Conservation (phyloP, 2,888 invertebrate genomes). For the Luperina nickerlii region DNA sequence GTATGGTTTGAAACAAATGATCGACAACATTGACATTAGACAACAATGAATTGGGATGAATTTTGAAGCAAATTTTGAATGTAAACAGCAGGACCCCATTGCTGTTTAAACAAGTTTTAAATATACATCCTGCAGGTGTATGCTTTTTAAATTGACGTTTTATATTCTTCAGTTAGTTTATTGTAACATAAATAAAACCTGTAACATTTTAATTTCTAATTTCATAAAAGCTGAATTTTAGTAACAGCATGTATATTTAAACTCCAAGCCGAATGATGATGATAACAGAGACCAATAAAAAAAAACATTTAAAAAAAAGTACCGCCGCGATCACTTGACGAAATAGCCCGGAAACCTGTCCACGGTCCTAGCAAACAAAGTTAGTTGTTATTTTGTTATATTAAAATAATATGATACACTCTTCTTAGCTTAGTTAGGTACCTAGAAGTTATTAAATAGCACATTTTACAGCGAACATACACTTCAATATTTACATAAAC, state of each 20-base stretch:
- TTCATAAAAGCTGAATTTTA: neutral
- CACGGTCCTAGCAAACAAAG: constrained; percentile 86
- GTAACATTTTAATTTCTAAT: neutral
- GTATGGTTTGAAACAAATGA: constrained; percentile 41
- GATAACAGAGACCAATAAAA: constrained; percentile 57
- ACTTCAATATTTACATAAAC: constrained; percentile 24
- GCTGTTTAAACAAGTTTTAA: constrained; percentile 33
- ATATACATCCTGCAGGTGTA: constrained; percentile 30
- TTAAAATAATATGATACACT: constrained; percentile 36
- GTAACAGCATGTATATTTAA: constrained; percentile 50
- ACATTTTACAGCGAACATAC: neutral
- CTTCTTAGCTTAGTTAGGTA: constrained; percentile 25
- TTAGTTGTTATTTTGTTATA: constrained; percentile 73
- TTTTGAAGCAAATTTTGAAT: constrained; percentile 50
- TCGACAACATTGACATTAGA: constrained; percentile 12
- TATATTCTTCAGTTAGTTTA: neutral
- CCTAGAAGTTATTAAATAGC: neutral
- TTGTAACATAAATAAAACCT: neutral
- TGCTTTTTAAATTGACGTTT: neutral
- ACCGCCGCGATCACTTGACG: constrained; percentile 84
- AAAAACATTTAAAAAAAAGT: constrained; percentile 73
- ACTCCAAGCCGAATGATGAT: constrained; percentile 52
- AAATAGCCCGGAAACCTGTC: constrained; percentile 84
- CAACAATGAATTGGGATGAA: constrained; percentile 59
- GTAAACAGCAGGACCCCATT: constrained; percentile 26